These are phyloP conservation scores for Pteronura brasiliensis DNA, from an alignment of 2,113 vertebrate species.

Conservation along the genomic window DNA sequence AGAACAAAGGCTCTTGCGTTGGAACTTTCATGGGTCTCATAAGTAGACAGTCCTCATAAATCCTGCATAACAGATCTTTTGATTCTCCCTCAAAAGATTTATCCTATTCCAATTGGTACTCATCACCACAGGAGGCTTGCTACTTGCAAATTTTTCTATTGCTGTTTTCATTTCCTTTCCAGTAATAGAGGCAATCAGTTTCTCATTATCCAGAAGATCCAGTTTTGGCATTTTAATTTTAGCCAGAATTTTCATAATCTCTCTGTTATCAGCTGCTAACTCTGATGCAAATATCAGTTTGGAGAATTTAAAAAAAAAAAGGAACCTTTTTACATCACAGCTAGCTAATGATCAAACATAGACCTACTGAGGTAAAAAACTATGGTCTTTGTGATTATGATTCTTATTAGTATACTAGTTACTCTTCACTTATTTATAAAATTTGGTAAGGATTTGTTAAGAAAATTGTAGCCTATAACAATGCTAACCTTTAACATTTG, in stretches of 20 bases:
- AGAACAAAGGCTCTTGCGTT: slow-evolving; percentile 15
- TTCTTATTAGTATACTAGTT: background rate
- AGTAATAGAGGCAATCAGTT: slow-evolving; percentile 79
- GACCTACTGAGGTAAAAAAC: background rate
- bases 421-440: background rate
- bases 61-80: slow-evolving; percentile 39
- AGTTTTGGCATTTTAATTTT: slow-evolving; percentile 83
- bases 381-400: background rate
- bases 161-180: slow-evolving; percentile 78
- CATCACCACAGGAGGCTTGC: background rate
- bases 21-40: background rate
- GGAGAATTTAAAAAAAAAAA: background rate
- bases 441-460: background rate
- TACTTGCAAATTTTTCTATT: slow-evolving; percentile 74
- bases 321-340: background rate
- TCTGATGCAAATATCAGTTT: slow-evolving; percentile 69
- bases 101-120: slow-evolving; percentile 61
- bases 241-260: slow-evolving; percentile 76
- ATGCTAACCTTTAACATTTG: background rate
- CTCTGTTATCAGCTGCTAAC: slow-evolving; percentile 75
- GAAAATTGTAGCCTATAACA: background rate
- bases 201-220: slow-evolving; percentile 79
- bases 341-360: background rate
- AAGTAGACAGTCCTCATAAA: slow-evolving; percentile 48
- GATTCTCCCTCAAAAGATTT: slow-evolving; percentile 46